A percentile compares a stretch with the other conserved stretches of the same genome.
These are phyloP conservation scores for Pluvialis apricaria DNA, from an alignment of 2,113 vertebrate genomes.

Conservation along the genomic window DNA sequence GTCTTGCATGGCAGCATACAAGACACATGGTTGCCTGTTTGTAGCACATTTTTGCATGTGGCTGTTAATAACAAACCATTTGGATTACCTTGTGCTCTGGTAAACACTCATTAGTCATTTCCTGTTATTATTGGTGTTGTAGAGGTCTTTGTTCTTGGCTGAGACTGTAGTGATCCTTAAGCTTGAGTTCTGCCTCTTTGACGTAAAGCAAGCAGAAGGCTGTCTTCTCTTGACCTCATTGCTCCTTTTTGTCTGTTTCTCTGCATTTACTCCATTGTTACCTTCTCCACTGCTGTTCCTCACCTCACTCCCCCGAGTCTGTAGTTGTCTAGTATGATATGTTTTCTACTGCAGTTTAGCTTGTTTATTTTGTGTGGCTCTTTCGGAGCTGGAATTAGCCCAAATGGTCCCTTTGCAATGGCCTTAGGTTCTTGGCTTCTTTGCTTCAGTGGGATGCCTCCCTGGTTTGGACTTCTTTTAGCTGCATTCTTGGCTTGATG, in stretches of 20 bases:
- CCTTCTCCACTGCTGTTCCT: neutral
- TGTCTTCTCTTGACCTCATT: neutral
- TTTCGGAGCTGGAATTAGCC: neutral
- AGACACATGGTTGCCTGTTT: neutral
- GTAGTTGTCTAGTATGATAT: neutral
- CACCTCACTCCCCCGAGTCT: rapidly evolving
- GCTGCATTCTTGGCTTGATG: neutral
- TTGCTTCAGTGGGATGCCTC: neutral
- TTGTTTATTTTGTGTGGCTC: neutral
- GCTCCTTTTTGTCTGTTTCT: neutral
- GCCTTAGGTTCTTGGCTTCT: neutral
- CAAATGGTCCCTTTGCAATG: neutral
- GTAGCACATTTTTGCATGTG: neutral
- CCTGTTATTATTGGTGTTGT: neutral
- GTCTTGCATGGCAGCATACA: neutral
- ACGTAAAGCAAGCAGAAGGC: neutral
- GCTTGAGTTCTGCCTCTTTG: neutral
- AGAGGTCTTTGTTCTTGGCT: neutral
- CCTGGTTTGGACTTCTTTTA: neutral
- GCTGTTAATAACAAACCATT: neutral
- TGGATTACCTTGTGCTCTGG: neutral
- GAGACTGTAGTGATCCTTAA: neutral
- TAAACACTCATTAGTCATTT: neutral
- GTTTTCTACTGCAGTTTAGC: neutral
- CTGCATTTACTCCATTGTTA: neutral